Evolutionary conservation across 2,113 vertebrate species (phyloP), one percentile per base, ranked within the genome.

Genomic region (Dryoscopus gambensis): DNA sequence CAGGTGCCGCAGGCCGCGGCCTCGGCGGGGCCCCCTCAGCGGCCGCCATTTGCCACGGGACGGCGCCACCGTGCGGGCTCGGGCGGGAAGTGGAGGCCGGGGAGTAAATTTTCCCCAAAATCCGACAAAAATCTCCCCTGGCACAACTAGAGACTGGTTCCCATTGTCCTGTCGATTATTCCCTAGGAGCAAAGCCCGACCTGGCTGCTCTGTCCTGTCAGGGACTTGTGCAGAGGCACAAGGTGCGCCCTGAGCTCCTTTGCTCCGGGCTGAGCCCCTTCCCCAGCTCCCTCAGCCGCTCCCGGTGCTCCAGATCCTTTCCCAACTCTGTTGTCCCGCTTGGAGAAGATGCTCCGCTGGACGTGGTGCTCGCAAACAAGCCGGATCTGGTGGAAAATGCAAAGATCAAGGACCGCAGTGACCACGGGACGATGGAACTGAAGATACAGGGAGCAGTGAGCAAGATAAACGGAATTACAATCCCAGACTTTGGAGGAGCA

Each of bases 1-100:
- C 44, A 8, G n/a, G 4, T 1, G 35, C 1, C 0, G 13, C 6
- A 13, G 3, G 30, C 35, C 35, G 7, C 17, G 5, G 28, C 11
- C 9, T 3, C 12, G 10, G 4, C 28, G 5, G 5, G 5, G 16
- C 13, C 64, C 73, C 31, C 46, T 53, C 80, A 23, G 49, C 5
- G 1, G 19, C 78, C 62, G 62, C 73, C 90, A 40, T 65, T 37
- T 35, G 1, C 3, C 11, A 44, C 21, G 22, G 4, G 39, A 46
- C 8, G 20, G 37, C 80, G 84, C 89, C 92, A 28, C 31, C 71
- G 4, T 6, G 83, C 13, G 89, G 92, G 65, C 50, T 5, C 25
- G 25, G 47, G 2, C 11, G 35, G 67, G 25, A 64, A 49, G 10
- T 1, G 67, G 3, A 4, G 12, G 7, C 1, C 31, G 25, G 31